A percentile compares a stretch with the other conserved stretches of the same genome.
phyloP scores from a whole-genome alignment of 1,140 invertebrate species.

The Tetraneura akinire region DNA sequence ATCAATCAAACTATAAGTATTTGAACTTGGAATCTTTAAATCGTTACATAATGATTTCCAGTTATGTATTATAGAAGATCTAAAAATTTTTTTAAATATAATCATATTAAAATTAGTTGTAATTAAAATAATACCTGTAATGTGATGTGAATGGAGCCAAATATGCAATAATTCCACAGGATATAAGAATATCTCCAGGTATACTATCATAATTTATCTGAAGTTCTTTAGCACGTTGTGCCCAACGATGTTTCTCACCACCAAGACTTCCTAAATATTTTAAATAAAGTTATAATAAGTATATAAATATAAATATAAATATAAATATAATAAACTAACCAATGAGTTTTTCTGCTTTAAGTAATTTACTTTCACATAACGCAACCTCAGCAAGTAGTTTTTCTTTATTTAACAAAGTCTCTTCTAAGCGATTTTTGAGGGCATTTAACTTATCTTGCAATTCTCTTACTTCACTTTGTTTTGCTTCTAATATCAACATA shows the following conservation, averaged over 20 bases:
- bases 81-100: slow-evolving; percentile 20
- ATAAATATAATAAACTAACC: slow-evolving; percentile 58
- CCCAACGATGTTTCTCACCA: slow-evolving; percentile 87
- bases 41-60: slow-evolving; percentile 72
- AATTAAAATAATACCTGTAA: slow-evolving; percentile 11
- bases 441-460: slow-evolving; percentile 77
- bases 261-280: slow-evolving; percentile 69
- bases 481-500: slow-evolving; percentile 78
- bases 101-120: neutral
- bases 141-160: slow-evolving; percentile 72
- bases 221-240: slow-evolving; percentile 72
- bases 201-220: slow-evolving; percentile 77
- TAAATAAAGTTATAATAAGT: neutral
- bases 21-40: slow-evolving; percentile 76
- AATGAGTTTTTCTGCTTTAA: slow-evolving; percentile 82
- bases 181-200: slow-evolving; percentile 84
- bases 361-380: slow-evolving; percentile 83
- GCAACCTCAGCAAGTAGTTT: slow-evolving; percentile 82
- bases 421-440: slow-evolving; percentile 71
- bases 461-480: slow-evolving; percentile 71
- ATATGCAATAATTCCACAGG: slow-evolving; percentile 87
- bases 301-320: neutral
- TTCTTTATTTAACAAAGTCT: slow-evolving; percentile 70
- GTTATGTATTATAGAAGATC: slow-evolving; percentile 59
- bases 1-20: slow-evolving; percentile 71